Base-by-base conservation (phyloP, 2,797 vertebrate genomes). In the Morelia viridis region DNA sequence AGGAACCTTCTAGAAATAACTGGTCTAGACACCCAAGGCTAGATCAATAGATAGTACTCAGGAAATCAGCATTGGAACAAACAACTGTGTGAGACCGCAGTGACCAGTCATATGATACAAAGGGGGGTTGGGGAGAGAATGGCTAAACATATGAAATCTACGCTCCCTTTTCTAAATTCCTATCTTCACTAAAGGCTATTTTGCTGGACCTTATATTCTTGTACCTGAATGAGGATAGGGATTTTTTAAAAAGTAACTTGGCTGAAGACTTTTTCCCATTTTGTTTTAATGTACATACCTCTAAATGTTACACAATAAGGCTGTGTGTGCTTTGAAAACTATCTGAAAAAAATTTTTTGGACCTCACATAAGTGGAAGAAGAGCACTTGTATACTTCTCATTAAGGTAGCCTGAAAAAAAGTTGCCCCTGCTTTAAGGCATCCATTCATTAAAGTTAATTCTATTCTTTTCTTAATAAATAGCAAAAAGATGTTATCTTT, bases 21-120 rank as follows among this genome's bases (percentile, higher is more conserved):
- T 88, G 53, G 31, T 35, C 91, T 93, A 88, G 91, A 84, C 89
- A 92, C 61, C 88, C 89, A 92, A 92, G 91, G 60, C 0, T 61
- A 58, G 89, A 92, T 90, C 0, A 0, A 61, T 57, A 60, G 93
- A 87, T 91, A 91, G 64, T 89, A 57, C 50, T 26, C 84, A 87
- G 62, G 24, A 0, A 0, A 86, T 87, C 91, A 90, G 61, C 0
- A 0, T 58, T 50, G 57, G 68, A 90, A 88, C 91, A 89, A 93
- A 94, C 8, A 94, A 92, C 85, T 87, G 85, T 57, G 86, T 90
- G 89, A 92, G 24, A 61, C 15, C 68, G 86, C 84, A 0, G 0
- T 60, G 76, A 84, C 58, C 87, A 91, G 87, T 57, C 94, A 90
- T 90, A 93, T 76, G 92, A 88, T n/a, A 89, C 56, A 76, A 0